Evolutionary conservation across 2,113 vertebrate genomes (phyloP), one percentile per base, ranked within the genome.

Genomic region (Syngnathus typhle): DNA sequence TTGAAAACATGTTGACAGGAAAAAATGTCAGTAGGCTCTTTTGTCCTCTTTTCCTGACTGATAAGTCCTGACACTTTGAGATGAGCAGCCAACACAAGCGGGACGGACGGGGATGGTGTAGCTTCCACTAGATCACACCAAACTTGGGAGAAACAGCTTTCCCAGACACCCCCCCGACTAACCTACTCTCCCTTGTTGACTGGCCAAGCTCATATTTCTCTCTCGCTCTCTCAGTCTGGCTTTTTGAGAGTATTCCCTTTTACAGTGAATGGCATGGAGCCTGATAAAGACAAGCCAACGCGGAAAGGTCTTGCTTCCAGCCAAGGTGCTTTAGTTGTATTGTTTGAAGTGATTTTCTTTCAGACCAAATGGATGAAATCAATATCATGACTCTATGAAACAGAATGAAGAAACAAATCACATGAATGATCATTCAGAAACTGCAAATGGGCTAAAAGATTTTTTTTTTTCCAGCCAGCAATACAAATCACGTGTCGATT

Each of bases 81-180:
- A 66, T 51, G 46, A 37, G 80, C 60, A 70, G 85, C 88, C 89
- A 90, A 89, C 78, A 89, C 86, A 89, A 91, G 82, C 77, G 61
- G 49, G 23, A 64, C 44, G 13, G 27, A 43, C 13, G 60, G 79
- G 81, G 83, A 77, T 80, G 49, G 75, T 32, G 62, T 51, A 74
- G 85, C 85, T 82, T 77, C 78, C 80, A 87, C 78, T 82, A 74
- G 84, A 89, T 89, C 90, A 90, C 90, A 91, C 91, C 91, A 91
- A 92, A 93, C 88, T 91, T 88, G 90, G 90, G 89, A 91, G 89
- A 90, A 91, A 88, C 79, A 69, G 84, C 82, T 81, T 65, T 76
- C 82, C 55, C 56, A 69, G 64, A 74, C 65, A 44, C 74, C 51
- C 12, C 41, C 41, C 11, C 4, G 32, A 63, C 72, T 10, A 38